A percentile compares a stretch with the other conserved stretches of the same genome.
These are phyloP conservation scores for Rhodinocichla rosea DNA, from an alignment of 2,113 vertebrate species.

Conservation along the genomic window DNA sequence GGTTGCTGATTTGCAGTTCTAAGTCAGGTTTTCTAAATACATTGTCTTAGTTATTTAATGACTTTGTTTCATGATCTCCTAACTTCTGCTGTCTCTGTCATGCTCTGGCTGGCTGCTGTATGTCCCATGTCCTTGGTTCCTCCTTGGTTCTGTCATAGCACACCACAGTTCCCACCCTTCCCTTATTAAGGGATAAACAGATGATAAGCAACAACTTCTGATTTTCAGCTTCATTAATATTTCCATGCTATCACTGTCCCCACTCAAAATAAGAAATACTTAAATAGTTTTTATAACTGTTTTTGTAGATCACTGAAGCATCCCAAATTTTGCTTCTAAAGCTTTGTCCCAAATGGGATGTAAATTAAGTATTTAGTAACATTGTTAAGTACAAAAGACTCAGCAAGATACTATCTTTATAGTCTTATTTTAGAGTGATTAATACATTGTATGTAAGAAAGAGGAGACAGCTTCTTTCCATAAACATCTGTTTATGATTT, in stretches of 20 bases:
- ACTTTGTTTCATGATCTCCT: not conserved
- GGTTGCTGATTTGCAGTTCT: not conserved
- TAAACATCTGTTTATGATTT: constrained; percentile 68
- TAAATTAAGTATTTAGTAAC: constrained; percentile 31
- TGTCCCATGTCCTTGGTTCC: not conserved
- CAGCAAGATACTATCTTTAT: constrained; percentile 35
- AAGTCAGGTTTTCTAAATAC: not conserved
- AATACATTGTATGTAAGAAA: constrained; percentile 40
- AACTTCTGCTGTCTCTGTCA: not conserved
- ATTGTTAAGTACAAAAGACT: constrained; percentile 13
- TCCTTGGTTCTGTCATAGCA: not conserved
- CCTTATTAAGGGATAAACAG: not conserved
- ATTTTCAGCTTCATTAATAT: not conserved
- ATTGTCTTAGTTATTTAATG: not conserved
- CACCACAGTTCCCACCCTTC: not conserved
- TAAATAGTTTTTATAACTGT: not conserved
- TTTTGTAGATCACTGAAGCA: not conserved
- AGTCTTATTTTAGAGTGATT: constrained; percentile 58
- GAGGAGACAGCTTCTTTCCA: constrained; percentile 7
- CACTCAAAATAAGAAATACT: not conserved
- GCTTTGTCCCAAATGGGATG: constrained; percentile 1
- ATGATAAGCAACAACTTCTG: not conserved
- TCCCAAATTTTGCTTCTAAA: constrained; percentile 12
- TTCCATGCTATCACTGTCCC: not conserved
- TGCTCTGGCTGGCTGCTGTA: not conserved